Percentiles rank a stretch among this genome's conserved stretches.
Evolutionary conservation across 2,113 vertebrate genomes (phyloP).

Genomic region (Pholis gunnellus): DNA sequence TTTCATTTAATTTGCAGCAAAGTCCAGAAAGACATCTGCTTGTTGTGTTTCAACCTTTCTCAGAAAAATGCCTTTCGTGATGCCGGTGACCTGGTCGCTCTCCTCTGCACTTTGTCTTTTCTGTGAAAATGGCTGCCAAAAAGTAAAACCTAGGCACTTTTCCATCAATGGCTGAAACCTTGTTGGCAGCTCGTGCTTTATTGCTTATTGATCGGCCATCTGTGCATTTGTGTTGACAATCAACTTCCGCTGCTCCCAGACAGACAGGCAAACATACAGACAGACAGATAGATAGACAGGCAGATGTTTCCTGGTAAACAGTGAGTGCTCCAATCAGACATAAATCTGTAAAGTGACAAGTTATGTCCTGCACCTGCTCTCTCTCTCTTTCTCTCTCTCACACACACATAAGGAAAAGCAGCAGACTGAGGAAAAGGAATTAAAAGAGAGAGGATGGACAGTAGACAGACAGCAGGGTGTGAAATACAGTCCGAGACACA

Average conservation of each 20-base stretch:
- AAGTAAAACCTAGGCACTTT: conserved; percentile 43
- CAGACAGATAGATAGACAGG: conserved; percentile 33
- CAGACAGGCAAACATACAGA: conserved; percentile 24
- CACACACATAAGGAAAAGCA: conserved; percentile 52
- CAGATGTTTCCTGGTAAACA: conserved; percentile 67
- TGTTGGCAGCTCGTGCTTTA: conserved; percentile 41
- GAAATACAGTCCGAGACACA: conserved; percentile 56
- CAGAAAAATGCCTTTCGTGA: background rate
- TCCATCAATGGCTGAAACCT: conserved; percentile 44
- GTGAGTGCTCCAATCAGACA: conserved; percentile 33
- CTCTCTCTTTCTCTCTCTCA: conserved; percentile 10
- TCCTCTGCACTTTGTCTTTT: conserved; percentile 10
- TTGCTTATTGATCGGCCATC: conserved; percentile 56
- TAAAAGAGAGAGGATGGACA: conserved; percentile 59
- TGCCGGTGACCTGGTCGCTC: conserved; percentile 20
- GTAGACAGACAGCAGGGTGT: conserved; percentile 51
- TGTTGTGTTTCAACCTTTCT: conserved; percentile 28
- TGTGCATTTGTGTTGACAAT: conserved; percentile 54
- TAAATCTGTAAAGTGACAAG: conserved; percentile 60
- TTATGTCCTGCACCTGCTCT: conserved; percentile 57
- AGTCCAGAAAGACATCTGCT: conserved; percentile 15
- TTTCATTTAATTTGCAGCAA: conserved; percentile 24
- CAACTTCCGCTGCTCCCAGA: conserved; percentile 29
- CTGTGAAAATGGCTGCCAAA: conserved; percentile 19
- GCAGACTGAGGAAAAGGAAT: conserved; percentile 54